A percentile compares a stretch with the other conserved stretches of the same genome.
phyloP scores from a whole-genome alignment of 2,797 vertebrate species.

The Bryconaethiops microstoma region DNA sequence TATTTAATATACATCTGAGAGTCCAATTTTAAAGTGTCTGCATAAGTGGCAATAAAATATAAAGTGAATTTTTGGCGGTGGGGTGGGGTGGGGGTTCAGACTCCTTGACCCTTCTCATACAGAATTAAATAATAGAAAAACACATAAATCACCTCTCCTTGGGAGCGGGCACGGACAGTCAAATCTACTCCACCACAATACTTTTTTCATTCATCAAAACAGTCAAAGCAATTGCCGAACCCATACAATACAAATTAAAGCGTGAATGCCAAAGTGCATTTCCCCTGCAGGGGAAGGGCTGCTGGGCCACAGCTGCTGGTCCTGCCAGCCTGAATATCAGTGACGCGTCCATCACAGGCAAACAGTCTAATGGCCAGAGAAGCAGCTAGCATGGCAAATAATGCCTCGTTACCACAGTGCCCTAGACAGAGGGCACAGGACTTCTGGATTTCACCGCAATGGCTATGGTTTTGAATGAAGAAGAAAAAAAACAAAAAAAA shows the following conservation, averaged over 20 bases:
- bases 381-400: constrained; percentile 60
- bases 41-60: constrained; percentile 74
- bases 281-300: constrained; percentile 66
- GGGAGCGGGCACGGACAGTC: constrained; percentile 77
- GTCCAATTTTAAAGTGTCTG: constrained; percentile 70
- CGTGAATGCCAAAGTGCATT: constrained; percentile 70
- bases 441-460: neutral
- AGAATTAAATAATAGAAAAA: constrained; percentile 84
- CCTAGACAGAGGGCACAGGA: constrained; percentile 14
- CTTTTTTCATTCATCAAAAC: constrained; percentile 84
- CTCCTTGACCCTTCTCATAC: constrained; percentile 75
- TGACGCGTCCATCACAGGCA: constrained; percentile 60
- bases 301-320: constrained; percentile 46
- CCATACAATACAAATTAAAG: constrained; percentile 78
- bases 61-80: constrained; percentile 71
- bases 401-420: constrained; percentile 26
- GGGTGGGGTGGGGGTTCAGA: constrained; percentile 59
- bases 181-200: constrained; percentile 82
- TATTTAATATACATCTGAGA: constrained; percentile 31
- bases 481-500: neutral
- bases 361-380: constrained; percentile 54
- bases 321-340: constrained; percentile 71
- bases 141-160: constrained; percentile 82
- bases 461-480: too few relatives aligned
- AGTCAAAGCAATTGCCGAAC: constrained; percentile 75